Evolutionary conservation across 2,797 vertebrate species (phyloP).

Genomic region (Scarus forsteni): DNA sequence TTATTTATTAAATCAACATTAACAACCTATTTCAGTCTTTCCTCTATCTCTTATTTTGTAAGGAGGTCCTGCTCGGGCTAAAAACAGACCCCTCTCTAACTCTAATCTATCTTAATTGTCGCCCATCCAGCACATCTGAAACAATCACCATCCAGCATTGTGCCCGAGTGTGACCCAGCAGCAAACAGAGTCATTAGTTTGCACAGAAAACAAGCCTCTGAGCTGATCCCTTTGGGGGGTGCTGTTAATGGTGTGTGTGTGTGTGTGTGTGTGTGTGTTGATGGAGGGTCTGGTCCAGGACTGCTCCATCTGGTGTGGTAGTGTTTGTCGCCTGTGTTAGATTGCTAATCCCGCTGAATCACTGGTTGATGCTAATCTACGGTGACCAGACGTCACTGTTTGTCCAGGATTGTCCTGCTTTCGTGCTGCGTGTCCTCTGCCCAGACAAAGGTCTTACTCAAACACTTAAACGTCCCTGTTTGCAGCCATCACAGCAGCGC

Average conservation of each 20-base stretch:
- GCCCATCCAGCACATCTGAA: background rate
- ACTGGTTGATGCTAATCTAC: conserved; percentile 48
- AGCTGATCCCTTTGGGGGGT: conserved; percentile 11
- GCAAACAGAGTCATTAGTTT: conserved; percentile 4
- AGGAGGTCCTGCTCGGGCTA: no score
- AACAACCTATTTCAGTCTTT: no score
- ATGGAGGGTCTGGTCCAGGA: conserved; percentile 13
- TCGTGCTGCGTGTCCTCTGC: background rate
- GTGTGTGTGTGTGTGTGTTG: conserved; percentile 7
- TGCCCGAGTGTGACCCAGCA: background rate
- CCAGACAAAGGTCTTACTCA: background rate
- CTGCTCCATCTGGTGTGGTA: conserved; percentile 57
- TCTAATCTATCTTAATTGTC: background rate
- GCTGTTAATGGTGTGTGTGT: background rate
- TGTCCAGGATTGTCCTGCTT: background rate
- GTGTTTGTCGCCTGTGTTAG: conserved; percentile 22
- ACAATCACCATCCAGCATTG: conserved; percentile 4
- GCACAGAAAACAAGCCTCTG: conserved; percentile 9
- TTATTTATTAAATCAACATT: no score
- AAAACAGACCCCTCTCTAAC: no score
- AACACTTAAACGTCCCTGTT: background rate
- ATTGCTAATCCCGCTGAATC: conserved; percentile 56
- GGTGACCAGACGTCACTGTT: conserved; percentile 5
- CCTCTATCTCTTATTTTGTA: no score
- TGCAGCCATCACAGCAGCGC: background rate